phyloP scores from a whole-genome alignment of 2,113 vertebrate genomes.

The Carassius gibelio region DNA sequence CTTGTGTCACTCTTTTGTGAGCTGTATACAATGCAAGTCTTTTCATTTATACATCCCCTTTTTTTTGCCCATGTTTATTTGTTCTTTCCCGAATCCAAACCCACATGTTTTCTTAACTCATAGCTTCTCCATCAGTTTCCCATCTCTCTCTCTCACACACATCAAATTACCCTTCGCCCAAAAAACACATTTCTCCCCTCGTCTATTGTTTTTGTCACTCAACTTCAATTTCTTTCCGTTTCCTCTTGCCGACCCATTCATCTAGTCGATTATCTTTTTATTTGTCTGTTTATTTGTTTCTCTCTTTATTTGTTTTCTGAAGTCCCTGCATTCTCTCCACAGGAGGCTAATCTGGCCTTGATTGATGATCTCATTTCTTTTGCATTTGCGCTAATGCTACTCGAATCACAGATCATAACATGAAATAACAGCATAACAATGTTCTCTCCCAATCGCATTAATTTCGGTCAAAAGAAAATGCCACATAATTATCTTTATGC shows the following conservation, averaged over 20 bases:
- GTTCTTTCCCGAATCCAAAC: neutral
- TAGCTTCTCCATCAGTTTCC: slow-evolving; percentile 6
- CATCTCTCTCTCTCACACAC: neutral
- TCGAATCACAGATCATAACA: slow-evolving; percentile 44
- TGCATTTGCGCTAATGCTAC: slow-evolving; percentile 57
- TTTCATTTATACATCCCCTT: neutral
- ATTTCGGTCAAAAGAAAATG: slow-evolving; percentile 52
- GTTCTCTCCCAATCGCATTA: slow-evolving; percentile 40
- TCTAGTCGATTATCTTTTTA: slow-evolving; percentile 44
- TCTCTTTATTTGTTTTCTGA: slow-evolving; percentile 47
- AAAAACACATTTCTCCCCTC: slow-evolving; percentile 28
- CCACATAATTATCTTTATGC: slow-evolving; percentile 50
- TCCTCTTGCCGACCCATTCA: slow-evolving; percentile 5
- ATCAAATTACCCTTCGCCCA: slow-evolving; percentile 13
- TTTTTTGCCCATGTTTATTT: neutral
- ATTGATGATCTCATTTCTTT: slow-evolving; percentile 62
- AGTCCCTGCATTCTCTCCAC: slow-evolving; percentile 20
- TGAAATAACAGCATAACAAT: slow-evolving; percentile 52
- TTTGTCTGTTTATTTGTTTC: slow-evolving; percentile 44
- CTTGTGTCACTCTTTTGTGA: neutral
- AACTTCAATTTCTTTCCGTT: slow-evolving; percentile 13
- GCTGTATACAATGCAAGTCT: neutral
- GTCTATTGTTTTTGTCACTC: slow-evolving; percentile 27
- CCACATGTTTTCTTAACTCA: neutral
- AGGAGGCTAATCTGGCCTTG: slow-evolving; percentile 47